A percentile compares a stretch with the other conserved stretches of the same genome.
Conservation (phyloP, 2,888 invertebrate genomes). For the Callosobruchus maculatus region DNA sequence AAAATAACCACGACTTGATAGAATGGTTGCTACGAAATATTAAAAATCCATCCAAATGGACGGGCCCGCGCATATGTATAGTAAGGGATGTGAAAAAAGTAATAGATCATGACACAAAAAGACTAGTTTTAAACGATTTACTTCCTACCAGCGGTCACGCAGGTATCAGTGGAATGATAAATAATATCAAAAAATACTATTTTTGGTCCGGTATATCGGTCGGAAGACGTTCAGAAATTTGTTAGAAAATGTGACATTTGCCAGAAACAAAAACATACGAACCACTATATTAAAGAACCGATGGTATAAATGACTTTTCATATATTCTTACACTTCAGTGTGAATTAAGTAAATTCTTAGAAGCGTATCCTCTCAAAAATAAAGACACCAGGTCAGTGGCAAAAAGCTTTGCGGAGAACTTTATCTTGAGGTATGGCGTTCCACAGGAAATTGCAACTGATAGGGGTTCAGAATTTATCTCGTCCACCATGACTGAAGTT, state of each 20-base stretch:
- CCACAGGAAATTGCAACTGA: slow-evolving; percentile 17
- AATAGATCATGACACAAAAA: too few species aligned
- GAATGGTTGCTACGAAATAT: too few species aligned
- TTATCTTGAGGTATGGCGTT: slow-evolving; percentile 20
- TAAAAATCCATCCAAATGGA: too few species aligned
- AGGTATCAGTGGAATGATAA: slow-evolving; percentile 12
- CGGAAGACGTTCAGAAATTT: slow-evolving; percentile 16
- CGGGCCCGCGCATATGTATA: too few species aligned
- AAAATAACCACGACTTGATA: too few species aligned
- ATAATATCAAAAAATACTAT: slow-evolving; percentile 18
- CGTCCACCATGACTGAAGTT: too few species aligned
- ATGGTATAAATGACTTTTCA: too few species aligned
- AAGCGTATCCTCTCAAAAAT: neutral
- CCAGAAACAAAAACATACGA: slow-evolving; percentile 9
- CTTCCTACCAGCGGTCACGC: too few species aligned
- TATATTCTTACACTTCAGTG: too few species aligned
- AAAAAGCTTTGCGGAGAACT: slow-evolving; percentile 16
- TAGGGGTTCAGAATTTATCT: too few species aligned
- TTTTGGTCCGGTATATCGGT: slow-evolving; percentile 14
- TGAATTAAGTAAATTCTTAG: neutral
- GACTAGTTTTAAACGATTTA: too few species aligned
- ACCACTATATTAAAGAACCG: slow-evolving; percentile 16
- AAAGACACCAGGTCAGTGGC: slow-evolving; percentile 6
- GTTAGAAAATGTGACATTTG: slow-evolving; percentile 17
- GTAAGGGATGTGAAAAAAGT: too few species aligned